Evolutionary conservation across 1,140 invertebrate genomes (phyloP), one percentile per base, ranked within the genome.

Genomic region (Geopemphigus sp.): DNA sequence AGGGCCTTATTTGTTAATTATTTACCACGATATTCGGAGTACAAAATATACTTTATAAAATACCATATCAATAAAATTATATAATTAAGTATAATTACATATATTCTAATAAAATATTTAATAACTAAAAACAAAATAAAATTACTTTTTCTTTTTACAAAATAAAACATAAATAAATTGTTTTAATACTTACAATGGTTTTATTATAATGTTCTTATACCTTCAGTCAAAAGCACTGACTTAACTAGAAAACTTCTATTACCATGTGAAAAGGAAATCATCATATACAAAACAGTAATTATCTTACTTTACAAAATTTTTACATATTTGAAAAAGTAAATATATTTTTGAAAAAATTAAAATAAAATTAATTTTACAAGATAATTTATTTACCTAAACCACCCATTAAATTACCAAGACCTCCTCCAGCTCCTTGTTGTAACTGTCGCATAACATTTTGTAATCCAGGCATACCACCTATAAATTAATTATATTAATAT

Each of bases 381-480:
- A 53, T 45, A 2, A 63, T 78, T 63, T 78, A 78, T 78, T 78
- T 78, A 0, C 88, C 88, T 81, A 89, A 88, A 74, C 92, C 92
- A 81, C 92, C 90, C 92, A 94, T 93, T 83, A 94, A 87, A 86
- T 92, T 93, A 76, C 89, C 88, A 82, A 92, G 87, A 47, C 90
- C 89, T n/a, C 90, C 89, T 4, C 92, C 91, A 24, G 90, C 89
- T 15, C 95, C 94, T 85, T 97, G 95, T 86, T 98, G 97, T 82
- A 99, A 87, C 86, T 99, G 97, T 83, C 94, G 89, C 96, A 99
- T 98, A 93, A 99, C 98, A 85, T 94, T 98, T 85, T 99, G 96
- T 5, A 99, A 87, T 14, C 98, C 97, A 66, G 92, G 90, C 90
- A 98, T 96, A 47, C 98, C 98, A 83, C 97, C 96, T 84, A 80